Evolutionary conservation across 2,797 vertebrate genomes (phyloP).

Genomic region (Limosa lapponica): DNA sequence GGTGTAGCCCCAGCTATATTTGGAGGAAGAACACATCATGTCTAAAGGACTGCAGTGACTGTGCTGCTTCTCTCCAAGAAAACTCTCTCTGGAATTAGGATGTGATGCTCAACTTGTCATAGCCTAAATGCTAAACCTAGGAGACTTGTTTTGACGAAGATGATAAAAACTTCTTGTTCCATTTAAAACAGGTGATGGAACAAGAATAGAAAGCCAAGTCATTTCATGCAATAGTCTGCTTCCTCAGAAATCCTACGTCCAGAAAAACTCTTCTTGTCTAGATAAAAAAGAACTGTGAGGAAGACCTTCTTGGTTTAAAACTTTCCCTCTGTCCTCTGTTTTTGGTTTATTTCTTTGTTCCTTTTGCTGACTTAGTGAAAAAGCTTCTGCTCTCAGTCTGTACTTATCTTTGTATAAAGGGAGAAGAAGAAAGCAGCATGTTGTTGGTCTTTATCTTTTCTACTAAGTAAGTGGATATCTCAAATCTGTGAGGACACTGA

Average conservation of each 20-base stretch:
- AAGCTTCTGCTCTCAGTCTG: neutral
- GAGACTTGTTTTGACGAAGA: neutral
- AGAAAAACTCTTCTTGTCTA: neutral
- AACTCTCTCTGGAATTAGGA: too few species aligned
- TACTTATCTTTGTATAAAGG: neutral
- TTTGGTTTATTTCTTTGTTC: neutral
- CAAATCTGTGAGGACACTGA: neutral
- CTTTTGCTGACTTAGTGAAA: neutral
- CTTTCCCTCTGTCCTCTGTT: neutral
- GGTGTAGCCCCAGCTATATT: neutral
- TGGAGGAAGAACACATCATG: neutral
- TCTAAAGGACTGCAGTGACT: too few species aligned
- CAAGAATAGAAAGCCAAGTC: neutral
- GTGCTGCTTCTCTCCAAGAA: too few species aligned
- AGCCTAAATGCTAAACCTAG: neutral
- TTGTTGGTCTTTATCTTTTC: neutral
- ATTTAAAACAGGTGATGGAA: neutral
- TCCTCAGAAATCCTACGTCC: neutral
- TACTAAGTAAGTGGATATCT: neutral
- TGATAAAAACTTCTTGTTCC: neutral
- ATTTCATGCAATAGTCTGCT: neutral
- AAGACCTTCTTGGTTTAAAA: neutral
- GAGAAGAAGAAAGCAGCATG: neutral
- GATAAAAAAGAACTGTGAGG: neutral
- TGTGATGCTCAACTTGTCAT: neutral